phyloP scores from a whole-genome alignment of 2,888 invertebrate species.

The Epistrophe eligans region DNA sequence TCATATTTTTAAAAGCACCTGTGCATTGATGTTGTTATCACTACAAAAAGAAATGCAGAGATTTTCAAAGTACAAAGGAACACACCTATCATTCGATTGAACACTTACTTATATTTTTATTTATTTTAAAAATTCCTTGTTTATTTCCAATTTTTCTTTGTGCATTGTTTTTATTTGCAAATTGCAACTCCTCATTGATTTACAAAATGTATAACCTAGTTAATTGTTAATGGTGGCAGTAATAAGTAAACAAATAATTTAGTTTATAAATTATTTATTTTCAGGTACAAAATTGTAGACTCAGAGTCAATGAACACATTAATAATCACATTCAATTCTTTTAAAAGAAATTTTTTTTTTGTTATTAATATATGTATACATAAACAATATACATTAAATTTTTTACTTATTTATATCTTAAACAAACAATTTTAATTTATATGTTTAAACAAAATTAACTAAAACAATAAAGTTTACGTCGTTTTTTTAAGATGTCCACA shows the following conservation, averaged over 20 bases:
- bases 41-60: too few species aligned
- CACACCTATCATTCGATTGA: too few species aligned
- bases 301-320: conserved; percentile 10
- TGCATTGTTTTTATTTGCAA: too few species aligned
- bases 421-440: background rate
- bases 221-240: too few species aligned
- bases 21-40: too few species aligned
- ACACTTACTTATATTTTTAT: too few species aligned
- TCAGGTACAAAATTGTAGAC: conserved; percentile 38
- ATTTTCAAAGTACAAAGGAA: too few species aligned
- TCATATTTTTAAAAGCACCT: too few species aligned
- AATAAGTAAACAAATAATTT: background rate
- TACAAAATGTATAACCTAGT: too few species aligned
- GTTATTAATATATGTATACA: background rate
- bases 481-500: conserved; percentile 26
- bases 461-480: background rate
- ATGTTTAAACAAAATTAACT: background rate
- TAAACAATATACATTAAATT: background rate
- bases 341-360: background rate
- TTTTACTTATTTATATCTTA: background rate
- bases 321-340: background rate
- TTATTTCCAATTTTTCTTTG: too few species aligned
- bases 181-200: too few species aligned
- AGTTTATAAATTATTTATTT: background rate
- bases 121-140: too few species aligned